phyloP scores from a whole-genome alignment of 2,113 vertebrate species.

The Ramphastos sulfuratus region DNA sequence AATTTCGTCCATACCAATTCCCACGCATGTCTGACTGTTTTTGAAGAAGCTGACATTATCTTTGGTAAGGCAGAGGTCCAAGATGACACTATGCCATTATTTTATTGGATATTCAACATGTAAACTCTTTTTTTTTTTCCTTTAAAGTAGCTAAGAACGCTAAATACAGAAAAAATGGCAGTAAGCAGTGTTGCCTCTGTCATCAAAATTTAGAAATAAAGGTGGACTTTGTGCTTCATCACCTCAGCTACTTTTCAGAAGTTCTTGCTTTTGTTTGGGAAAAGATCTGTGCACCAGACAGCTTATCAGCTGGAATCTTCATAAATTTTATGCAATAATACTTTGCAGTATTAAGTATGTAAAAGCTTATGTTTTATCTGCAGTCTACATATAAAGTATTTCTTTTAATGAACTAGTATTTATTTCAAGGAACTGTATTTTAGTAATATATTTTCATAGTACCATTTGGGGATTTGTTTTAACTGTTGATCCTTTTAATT shows the following conservation, averaged over 20 bases:
- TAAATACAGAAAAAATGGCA: not conserved
- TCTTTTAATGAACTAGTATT: not conserved
- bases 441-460: not conserved
- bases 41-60: not conserved
- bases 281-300: not conserved
- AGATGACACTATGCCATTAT: not conserved
- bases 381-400: not conserved
- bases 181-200: not conserved
- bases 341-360: not conserved
- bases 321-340: not conserved
- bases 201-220: slow-evolving; percentile 34
- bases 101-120: not conserved
- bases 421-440: not conserved
- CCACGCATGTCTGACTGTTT: not conserved
- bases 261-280: not conserved
- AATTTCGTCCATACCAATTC: too few relatives aligned
- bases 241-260: not conserved
- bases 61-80: not conserved
- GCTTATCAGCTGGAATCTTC: not conserved
- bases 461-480: not conserved
- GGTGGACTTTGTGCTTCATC: not conserved
- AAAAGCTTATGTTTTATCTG: not conserved
- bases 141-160: not conserved
- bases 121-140: not conserved
- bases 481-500: not conserved